Evolutionary conservation across 2,888 invertebrate genomes (phyloP), one percentile per base, ranked within the genome.

Genomic region (Eristalinus aeneus): DNA sequence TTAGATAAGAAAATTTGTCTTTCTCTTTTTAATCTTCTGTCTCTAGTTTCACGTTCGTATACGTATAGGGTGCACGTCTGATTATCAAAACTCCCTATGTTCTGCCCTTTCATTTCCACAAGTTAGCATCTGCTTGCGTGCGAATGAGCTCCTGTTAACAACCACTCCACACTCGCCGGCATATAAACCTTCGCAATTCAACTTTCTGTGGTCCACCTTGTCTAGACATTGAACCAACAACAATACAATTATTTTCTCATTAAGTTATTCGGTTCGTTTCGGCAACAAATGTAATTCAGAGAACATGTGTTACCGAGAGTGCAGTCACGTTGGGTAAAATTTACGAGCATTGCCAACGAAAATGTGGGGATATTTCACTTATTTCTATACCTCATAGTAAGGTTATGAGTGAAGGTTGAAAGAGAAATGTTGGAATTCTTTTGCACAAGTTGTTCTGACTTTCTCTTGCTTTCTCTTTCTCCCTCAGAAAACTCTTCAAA

Each of bases 401-500:
- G 12, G n/a, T n/a, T 39, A 16, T 46, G 34, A 58, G 46, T 58
- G 39, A 27, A 20, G 23, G 4, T 64, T 23, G 46, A 68, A 83
- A 83, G 77, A 83, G 82, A 74, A 54, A 31, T 56, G 56, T 39
- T n/a, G 1, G 16, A 8, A 58, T 64, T 56, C 65, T 5, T 84
- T 75, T 32, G 60, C 27, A 32, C 12, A 46, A 11, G 16, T 10
- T 20, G 2, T 27, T 16, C 16, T 64, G 23, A 32, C 58, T 58
- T 68, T 11, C 56, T n/a, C 63, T 46, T 16, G 16, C 16, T 46
- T 6, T 27, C 60, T 88, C 75, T 82, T 87, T 84, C 83, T 36
- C 76, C 74, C 82, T 88, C 27, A 27, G 5, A 85, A 84, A 88
- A 71, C 71, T 76, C 65, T 76, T 36, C 58, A 23, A 60, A 60